Conservation (phyloP, 37 sponge, comb jelly and placozoan species). For the Cliona cf. orientalis region DNA sequence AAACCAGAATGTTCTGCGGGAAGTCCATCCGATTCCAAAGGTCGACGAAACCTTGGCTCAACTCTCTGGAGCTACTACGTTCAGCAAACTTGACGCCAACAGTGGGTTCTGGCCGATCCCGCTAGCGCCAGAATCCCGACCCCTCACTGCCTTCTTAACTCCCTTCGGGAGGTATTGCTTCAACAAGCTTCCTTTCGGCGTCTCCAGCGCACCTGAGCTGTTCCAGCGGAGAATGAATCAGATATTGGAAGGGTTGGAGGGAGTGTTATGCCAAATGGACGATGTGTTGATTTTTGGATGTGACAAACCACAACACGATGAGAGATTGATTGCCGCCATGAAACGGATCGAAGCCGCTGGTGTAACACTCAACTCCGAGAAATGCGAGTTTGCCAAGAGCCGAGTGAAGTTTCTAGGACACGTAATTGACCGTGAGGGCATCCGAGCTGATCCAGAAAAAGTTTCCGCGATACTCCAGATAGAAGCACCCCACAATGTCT, state of each 20-base stretch:
- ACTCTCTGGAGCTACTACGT: conserved; percentile 39
- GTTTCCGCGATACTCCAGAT: too few species aligned
- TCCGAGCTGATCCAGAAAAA: conserved; percentile 51
- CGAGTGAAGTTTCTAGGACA: conserved; percentile 44
- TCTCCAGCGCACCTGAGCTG: too few species aligned
- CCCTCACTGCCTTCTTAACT: conserved; percentile 24
- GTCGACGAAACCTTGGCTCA: conserved; percentile 58
- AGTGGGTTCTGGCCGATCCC: conserved; percentile 56
- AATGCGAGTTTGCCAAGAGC: conserved; percentile 23
- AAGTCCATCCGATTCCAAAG: conserved; percentile 36
- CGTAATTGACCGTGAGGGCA: conserved; percentile 25
- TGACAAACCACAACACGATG: conserved; percentile 18
- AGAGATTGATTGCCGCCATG: conserved; percentile 1
- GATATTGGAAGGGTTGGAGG: conserved; percentile 17
- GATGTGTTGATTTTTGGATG: conserved; percentile 37
- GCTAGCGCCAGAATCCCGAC: conserved; percentile 4
- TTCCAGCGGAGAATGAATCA: conserved; percentile 35
- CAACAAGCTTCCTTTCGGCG: conserved; percentile 10
- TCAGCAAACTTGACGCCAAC: too few species aligned
- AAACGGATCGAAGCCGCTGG: conserved; percentile 13
- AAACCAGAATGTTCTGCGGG: conserved; percentile 29
- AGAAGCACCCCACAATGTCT: too few species aligned
- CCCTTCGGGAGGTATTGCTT: background rate
- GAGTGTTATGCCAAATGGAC: conserved; percentile 41
- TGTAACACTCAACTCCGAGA: conserved; percentile 27